Conservation (phyloP, 2,888 invertebrate genomes). For the Drosophila mercatorum region DNA sequence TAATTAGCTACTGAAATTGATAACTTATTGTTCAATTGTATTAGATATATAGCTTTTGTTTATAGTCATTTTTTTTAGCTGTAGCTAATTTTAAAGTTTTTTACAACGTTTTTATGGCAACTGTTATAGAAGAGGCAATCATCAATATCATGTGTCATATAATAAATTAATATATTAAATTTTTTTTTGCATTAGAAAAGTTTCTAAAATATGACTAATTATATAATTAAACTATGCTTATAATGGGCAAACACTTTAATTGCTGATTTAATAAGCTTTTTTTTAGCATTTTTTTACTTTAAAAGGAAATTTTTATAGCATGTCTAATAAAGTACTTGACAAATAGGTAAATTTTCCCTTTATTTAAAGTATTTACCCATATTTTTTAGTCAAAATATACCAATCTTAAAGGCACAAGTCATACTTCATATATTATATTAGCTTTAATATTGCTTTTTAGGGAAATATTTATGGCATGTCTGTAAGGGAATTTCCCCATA, state of each 20-base stretch:
- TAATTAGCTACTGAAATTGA: neutral
- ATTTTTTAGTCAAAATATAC: neutral
- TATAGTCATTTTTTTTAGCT: neutral
- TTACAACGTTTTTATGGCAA: neutral
- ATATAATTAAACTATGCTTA: neutral
- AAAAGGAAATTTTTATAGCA: neutral
- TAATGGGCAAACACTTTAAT: no score
- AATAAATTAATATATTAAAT: neutral
- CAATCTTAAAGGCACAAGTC: neutral
- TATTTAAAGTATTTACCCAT: neutral
- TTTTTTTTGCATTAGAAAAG: neutral
- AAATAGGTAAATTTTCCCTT: neutral
- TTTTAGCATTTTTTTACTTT: no score
- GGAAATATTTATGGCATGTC: neutral
- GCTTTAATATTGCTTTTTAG: neutral
- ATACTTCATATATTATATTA: neutral
- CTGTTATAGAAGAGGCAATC: neutral
- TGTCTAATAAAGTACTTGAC: neutral
- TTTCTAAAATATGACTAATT: neutral
- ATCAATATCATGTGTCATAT: neutral
- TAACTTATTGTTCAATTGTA: conserved; percentile 1
- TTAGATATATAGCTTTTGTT: neutral
- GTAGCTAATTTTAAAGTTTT: neutral
- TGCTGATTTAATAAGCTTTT: no score
- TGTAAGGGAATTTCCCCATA: neutral